These are phyloP conservation scores for Pseudococcus longispinus DNA, from an alignment of 2,888 invertebrate genomes.

Conservation along the genomic window DNA sequence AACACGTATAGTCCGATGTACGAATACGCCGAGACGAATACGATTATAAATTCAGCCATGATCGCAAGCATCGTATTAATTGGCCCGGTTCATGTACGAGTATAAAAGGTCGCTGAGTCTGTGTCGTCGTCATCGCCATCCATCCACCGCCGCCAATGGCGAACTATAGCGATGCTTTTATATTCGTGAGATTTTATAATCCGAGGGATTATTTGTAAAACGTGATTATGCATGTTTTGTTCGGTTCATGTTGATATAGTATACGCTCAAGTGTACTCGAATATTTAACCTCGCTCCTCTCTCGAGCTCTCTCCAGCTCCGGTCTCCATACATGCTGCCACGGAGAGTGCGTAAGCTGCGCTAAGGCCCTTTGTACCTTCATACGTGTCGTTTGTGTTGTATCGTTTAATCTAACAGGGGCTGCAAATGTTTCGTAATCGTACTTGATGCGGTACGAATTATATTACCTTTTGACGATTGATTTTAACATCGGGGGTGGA, in stretches of 20 bases:
- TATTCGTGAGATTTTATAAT: constrained; percentile 45
- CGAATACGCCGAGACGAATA: not conserved
- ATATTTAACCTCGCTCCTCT: not conserved
- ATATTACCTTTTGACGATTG: constrained; percentile 38
- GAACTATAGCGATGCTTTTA: not conserved
- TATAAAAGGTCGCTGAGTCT: not conserved
- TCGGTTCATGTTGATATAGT: constrained; percentile 32
- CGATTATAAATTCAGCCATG: not conserved
- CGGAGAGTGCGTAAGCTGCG: not conserved
- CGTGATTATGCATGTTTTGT: constrained; percentile 46
- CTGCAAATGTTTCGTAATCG: constrained; percentile 41
- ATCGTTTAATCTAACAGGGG: constrained; percentile 45
- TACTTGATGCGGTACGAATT: constrained; percentile 22
- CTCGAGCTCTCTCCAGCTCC: not conserved
- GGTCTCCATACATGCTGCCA: not conserved
- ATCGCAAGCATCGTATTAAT: not conserved
- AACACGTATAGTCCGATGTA: not conserved
- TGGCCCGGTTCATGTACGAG: not conserved
- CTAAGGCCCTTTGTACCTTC: constrained; percentile 1
- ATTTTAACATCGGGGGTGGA: not conserved
- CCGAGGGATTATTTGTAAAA: constrained; percentile 38
- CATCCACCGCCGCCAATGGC: not conserved
- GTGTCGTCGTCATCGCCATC: not conserved
- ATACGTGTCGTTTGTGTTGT: constrained; percentile 39
- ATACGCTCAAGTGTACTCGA: constrained; percentile 17